Evolutionary conservation across 2,888 invertebrate genomes (phyloP), one percentile per base, ranked within the genome.

Genomic region (Litoditis marina): DNA sequence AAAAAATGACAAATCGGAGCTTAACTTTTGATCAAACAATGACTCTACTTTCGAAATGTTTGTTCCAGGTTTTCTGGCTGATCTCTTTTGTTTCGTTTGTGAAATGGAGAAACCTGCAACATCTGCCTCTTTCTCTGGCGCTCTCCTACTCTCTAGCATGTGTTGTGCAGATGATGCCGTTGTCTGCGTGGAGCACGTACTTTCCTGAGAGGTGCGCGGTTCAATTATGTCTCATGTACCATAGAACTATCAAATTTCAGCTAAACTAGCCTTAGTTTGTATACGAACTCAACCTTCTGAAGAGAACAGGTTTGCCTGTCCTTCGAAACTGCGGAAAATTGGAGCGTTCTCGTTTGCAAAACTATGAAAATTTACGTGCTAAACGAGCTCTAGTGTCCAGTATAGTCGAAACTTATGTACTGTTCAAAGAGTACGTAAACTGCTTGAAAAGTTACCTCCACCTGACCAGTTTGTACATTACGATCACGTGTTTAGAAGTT

Each of bases 61-160:
- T 36, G 6, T 57, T 70, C 39, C 65, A 67, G 70, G 49, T 65
- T 25, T 71, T 69, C 66, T 71, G 67, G 64, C 30, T 71, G 11
- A 31, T 64, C 47, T 68, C 52, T 8, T 19, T 69, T 31, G 53
- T 56, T 52, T 71, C 68, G 11, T 64, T 61, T 11, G 62, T 69
- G 11, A 68, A 66, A 67, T 73, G 66, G 61, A 39, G 69, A 1
- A 56, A 61, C 30, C 51, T 63, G 34, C 58, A 54, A 36, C 52
- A 49, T 46, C 57, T 68, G 16, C 74, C 68, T 16, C 46, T 61
- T 22, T 68, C 68, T 0, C 47, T 71, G 51, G 73, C 69, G 22
- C 51, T 73, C 54, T 63, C 68, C 34, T 66, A 69, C 53, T 60
- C 65, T 2, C 28, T 54, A 13, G 66, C 65, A 16, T 50, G 39